Evolutionary conservation across 1,140 invertebrate genomes (phyloP), one percentile per base, ranked within the genome.

Genomic region (Sarcophaga bullata): DNA sequence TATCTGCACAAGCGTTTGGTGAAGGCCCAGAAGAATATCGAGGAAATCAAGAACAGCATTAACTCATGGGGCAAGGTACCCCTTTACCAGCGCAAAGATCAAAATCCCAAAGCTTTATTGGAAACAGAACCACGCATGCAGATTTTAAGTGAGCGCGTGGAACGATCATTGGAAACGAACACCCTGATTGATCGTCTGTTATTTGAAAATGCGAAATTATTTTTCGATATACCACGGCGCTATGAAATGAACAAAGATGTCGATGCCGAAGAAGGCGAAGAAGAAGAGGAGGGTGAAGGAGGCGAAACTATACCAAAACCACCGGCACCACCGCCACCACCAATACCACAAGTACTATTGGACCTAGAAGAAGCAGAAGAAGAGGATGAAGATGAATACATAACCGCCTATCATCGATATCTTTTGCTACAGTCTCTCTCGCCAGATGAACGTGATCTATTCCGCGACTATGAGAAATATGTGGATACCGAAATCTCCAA

Each of bases 401-500:
- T 87, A 4, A 84, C 84, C 0, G 82, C 84, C 17, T 83, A 84
- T 17, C 85, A 87, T 47, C 84, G 83, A 10, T 86, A 85, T 68
- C 84, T 88, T n/a, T 54, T 86, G 13, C 82, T 88, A 3, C 85
- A 85, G 19, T 85, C 83, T 8, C 82, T 87, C 0, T 84, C 49
- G 48, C 81, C 84, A 5, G 83, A 84, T 6, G 85, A 87, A 62
- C 82, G 86, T 6, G 72, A 83, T 6, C 81, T 86, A 0, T 88
- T 88, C 17, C 83, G 83, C 8, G 90, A 92, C 0, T 95, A 95
- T 87, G 91, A 94, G 13, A 90, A 91, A 58, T 93, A 93, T 88
- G 90, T 95, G 6, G 94, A 95, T 89, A 90, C 92, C 49, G 91
- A 93, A 83, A 91, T 95, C 50, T 90, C 92, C n/a, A 91, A 92